phyloP scores from a whole-genome alignment of 2,797 vertebrate species.

The Rhabdomys pumilio region DNA sequence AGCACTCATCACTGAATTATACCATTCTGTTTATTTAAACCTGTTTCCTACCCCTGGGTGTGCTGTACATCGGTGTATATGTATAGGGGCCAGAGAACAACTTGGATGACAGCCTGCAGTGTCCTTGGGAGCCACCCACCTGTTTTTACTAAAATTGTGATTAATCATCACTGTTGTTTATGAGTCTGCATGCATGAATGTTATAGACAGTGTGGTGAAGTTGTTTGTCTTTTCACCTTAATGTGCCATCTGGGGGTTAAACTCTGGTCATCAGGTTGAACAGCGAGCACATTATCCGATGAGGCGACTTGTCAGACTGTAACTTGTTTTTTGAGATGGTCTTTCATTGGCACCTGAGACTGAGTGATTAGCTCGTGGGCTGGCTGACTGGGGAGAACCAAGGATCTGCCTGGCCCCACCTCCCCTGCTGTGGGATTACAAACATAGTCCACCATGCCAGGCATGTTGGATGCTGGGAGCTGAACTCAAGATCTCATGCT shows the following conservation, averaged over 20 bases:
- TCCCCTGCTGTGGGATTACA: neutral
- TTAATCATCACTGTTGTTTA: neutral
- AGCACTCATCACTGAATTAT: neutral
- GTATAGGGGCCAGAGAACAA: neutral
- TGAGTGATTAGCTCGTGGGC: neutral
- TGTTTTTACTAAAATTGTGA: neutral
- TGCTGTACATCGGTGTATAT: neutral
- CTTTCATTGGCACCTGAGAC: neutral
- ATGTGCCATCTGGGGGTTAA: neutral
- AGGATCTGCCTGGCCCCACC: neutral
- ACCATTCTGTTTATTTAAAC: neutral
- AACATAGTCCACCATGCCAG: neutral
- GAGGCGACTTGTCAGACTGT: neutral
- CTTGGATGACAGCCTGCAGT: neutral
- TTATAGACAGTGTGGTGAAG: neutral
- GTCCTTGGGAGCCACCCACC: neutral
- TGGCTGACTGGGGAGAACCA: neutral
- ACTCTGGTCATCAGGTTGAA: neutral
- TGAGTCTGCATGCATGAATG: neutral
- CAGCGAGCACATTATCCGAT: neutral
- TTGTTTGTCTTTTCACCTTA: neutral
- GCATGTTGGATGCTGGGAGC: neutral
- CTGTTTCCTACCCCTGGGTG: no score
- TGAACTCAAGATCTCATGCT: neutral
- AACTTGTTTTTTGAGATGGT: neutral